phyloP scores from a whole-genome alignment of 2,113 vertebrate species.

The Antigone vipio region DNA sequence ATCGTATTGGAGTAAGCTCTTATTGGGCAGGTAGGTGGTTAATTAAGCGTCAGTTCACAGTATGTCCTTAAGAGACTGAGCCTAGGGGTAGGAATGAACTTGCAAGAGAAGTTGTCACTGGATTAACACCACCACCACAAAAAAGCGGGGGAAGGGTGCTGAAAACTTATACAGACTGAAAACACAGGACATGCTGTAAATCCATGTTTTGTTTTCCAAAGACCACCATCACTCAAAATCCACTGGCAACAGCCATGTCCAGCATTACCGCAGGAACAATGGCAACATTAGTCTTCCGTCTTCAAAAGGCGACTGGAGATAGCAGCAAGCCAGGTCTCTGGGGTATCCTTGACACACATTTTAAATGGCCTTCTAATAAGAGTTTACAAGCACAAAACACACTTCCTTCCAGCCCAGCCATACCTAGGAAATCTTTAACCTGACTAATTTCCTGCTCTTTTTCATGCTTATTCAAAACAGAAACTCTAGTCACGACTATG shows the following conservation, averaged over 20 bases:
- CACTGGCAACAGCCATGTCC: accelerated
- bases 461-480: not conserved
- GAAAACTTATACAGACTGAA: not conserved
- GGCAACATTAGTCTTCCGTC: not conserved
- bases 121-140: not conserved
- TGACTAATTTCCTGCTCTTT: not conserved
- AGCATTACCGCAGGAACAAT: accelerated
- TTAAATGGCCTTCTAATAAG: not conserved
- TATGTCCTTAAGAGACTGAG: conserved; percentile 26
- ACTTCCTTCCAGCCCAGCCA: not conserved
- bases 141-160: not conserved
- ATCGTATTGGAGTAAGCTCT: not conserved
- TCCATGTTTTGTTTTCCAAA: not conserved
- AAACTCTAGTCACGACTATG: not conserved
- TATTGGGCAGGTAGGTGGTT: conserved; percentile 37
- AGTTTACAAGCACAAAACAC: not conserved
- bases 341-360: not conserved
- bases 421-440: not conserved
- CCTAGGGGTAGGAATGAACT: conserved; percentile 43
- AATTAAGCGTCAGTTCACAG: conserved; percentile 56
- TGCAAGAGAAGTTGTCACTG: not conserved
- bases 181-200: not conserved
- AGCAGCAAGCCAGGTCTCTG: not conserved
- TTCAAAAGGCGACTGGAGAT: not conserved
- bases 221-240: not conserved